Evolutionary conservation across 2,113 vertebrate species (phyloP), one percentile per base, ranked within the genome.

Genomic region (Phaetusa simplex): DNA sequence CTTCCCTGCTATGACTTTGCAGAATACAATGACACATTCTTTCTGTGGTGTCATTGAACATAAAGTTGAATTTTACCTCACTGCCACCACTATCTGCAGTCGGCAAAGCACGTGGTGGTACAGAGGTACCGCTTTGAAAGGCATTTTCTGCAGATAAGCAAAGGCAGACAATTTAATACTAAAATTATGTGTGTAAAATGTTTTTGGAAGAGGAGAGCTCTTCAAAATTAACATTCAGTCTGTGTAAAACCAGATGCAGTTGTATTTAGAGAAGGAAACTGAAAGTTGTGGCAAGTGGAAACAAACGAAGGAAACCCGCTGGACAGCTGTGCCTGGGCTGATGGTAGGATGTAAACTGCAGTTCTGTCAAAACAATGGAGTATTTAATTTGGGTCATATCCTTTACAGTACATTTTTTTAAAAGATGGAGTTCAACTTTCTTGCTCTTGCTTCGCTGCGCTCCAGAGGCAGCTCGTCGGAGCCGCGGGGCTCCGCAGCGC

Each of bases 201-300:
- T 21, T 70, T 84, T 58, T 84, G 30, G 36, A 65, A 71, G 47
- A 76, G 30, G 14, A 24, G 30, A 59, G 16, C 5, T 47, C 56
- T 72, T 59, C 26, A 40, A 0, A 43, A 43, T 56, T 20, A 27
- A 76, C 65, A 56, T 26, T 2, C 24, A 64, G 6, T 30, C 6
- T 24, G 29, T 42, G 23, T 86, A 70, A 71, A 58, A 55, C 24
- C 45, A 70, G 69, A 32, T 78, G 52, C n/a, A 32, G 29, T 52
- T 79, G 36, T 78, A 9, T 66, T 78, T 66, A 71, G 81, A 92
- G 76, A 90, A 72, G 86, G 94, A 96, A 97, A 95, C 71, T 67
- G 77, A 88, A 95, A 95, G 88, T 50, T 91, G 73, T 29, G 21
- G 18, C 32, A 0, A 13, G 62, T 42, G 77, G 73, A 58, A 86